These are phyloP conservation scores for Leptopilina syphax DNA, from an alignment of 2,888 invertebrate genomes.

Conservation along the genomic window DNA sequence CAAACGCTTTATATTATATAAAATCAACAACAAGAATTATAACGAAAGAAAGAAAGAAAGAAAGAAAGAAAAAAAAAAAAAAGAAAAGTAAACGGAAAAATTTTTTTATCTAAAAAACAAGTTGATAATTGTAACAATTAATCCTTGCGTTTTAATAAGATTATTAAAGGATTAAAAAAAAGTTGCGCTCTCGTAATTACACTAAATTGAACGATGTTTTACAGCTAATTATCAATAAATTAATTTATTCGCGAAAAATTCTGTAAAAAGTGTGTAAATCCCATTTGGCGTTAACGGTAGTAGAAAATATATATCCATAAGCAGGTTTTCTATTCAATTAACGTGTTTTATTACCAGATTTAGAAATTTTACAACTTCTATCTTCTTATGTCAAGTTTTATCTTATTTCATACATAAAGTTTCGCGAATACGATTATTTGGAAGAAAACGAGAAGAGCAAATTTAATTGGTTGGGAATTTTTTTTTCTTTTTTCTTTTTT, in stretches of 20 bases:
- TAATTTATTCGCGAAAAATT: constrained; percentile 11
- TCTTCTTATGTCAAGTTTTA: constrained; percentile 15
- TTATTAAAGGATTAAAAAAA: neutral
- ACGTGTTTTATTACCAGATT: constrained; percentile 20
- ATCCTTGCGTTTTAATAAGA: constrained; percentile 8
- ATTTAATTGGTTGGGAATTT: constrained; percentile 8
- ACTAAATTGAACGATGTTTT: constrained; percentile 12
- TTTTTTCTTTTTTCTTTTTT: neutral
- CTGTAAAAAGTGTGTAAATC: constrained; percentile 4
- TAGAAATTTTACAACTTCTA: constrained; percentile 17
- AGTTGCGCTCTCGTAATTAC: neutral
- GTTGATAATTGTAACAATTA: constrained; percentile 2
- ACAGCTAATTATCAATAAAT: constrained; percentile 11
- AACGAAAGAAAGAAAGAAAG: too few species aligned
- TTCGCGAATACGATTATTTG: constrained; percentile 10
- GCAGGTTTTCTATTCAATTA: constrained; percentile 19
- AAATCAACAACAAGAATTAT: neutral
- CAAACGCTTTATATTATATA: neutral
- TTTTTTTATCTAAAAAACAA: neutral
- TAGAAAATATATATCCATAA: constrained; percentile 2
- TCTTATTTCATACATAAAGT: constrained; percentile 13
- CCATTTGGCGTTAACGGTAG: constrained; percentile 7
- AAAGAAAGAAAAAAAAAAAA: neutral
- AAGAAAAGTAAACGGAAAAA: neutral
- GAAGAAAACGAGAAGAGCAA: constrained; percentile 11